A percentile compares a stretch with the other conserved stretches of the same genome.
Conservation (phyloP, 2,113 vertebrate species). For the Fulica atra region DNA sequence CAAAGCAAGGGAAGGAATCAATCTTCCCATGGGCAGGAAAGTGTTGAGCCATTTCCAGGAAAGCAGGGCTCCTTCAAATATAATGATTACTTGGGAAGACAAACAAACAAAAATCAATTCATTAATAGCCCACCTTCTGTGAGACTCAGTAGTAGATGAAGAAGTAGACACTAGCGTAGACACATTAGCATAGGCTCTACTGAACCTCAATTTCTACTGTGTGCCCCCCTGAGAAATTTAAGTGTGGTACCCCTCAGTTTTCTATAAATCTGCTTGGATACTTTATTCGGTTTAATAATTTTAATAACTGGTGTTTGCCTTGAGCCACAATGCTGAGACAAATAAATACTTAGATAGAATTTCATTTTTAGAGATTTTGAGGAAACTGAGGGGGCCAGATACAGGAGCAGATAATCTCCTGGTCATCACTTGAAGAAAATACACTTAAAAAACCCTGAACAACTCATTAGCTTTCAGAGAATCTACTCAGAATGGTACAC, state of each 20-base stretch:
- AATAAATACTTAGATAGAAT: neutral
- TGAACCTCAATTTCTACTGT: neutral
- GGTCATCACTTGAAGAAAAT: neutral
- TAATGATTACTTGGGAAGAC: neutral
- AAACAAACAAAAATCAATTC: neutral
- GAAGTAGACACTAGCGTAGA: neutral
- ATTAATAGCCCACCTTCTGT: neutral
- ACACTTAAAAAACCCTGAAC: neutral
- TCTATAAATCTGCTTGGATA: neutral
- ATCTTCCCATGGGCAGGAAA: too few relatives aligned
- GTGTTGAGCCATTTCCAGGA: too few relatives aligned
- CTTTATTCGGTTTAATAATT: neutral
- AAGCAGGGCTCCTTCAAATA: too few relatives aligned
- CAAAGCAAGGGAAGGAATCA: too few relatives aligned
- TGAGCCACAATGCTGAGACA: neutral
- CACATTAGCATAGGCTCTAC: neutral
- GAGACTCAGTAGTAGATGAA: neutral
- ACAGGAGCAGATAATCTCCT: neutral
- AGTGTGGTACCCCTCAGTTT: neutral
- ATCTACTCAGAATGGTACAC: neutral
- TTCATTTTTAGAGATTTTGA: neutral
- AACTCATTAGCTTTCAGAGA: neutral
- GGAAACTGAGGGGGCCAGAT: neutral
- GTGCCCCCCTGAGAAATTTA: neutral
- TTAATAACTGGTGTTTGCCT: neutral